Conservation (phyloP, 2,113 vertebrate genomes). For the Orcinus orca region DNA sequence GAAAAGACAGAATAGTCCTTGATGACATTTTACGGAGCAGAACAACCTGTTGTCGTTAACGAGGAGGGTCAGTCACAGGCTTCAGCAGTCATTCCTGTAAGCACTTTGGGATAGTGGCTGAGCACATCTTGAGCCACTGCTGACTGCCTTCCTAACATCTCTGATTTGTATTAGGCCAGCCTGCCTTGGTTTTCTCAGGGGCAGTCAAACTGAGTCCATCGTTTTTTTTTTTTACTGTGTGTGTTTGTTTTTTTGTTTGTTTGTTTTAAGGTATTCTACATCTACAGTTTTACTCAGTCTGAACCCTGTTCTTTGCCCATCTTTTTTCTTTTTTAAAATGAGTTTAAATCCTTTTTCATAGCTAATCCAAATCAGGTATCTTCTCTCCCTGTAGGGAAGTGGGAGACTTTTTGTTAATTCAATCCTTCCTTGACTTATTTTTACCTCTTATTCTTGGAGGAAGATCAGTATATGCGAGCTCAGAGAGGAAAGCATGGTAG, state of each 20-base stretch:
- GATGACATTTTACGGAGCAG: neutral
- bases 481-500: neutral
- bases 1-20: neutral
- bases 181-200: neutral
- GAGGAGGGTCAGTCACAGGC: neutral
- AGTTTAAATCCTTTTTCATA: neutral
- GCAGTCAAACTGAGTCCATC: neutral
- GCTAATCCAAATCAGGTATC: neutral
- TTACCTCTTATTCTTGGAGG: neutral
- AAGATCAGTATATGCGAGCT: neutral
- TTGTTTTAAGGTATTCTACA: neutral
- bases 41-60: neutral
- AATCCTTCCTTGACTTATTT: neutral
- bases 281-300: neutral
- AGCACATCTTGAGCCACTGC: neutral
- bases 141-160: neutral
- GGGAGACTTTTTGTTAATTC: neutral
- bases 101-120: neutral
- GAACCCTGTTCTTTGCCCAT: neutral
- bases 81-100: neutral
- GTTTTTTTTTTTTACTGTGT: neutral
- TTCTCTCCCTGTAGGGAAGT: neutral
- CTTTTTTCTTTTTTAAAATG: neutral
- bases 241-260: neutral
- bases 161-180: neutral